Base-by-base conservation (phyloP, 1,140 invertebrate species). In the Atta colombica region DNA sequence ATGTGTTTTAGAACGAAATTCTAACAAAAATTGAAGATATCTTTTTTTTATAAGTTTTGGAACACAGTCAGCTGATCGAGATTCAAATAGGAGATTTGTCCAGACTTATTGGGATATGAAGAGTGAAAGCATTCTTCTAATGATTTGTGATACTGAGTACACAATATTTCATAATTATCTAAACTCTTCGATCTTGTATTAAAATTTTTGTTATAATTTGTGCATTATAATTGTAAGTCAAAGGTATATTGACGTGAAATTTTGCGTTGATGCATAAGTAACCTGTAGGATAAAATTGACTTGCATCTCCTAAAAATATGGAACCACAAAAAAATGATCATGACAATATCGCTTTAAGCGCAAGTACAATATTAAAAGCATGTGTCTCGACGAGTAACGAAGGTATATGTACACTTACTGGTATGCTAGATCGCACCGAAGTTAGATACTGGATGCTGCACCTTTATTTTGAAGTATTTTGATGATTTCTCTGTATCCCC, bases 261-360 rank as follows among this genome's bases (percentile, higher is more conserved):
- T 60, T 82, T 60, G 16, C 28, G 14, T 39, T 51, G 68, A 68
- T 55, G 21, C 21, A 39, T 6, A 6, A 85, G 45, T 71, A 72
- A 89, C 49, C 31, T 65, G 3, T 60, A n/a, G 49, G n/a, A 68
- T 2, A 53, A 63, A 53, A 21, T 63, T 63, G 35, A 60, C 10
- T 21, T 45, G 10, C 49, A 68, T 49, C 31, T 82, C 28, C 72
- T 25, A 21, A n/a, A 75, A 8, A 71, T 55, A 90, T 90, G 89
- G 88, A 90, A 10, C 39, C 77, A 16, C 81, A 80, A 35, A 16
- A 90, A 21, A 75, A 31, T 31, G 21, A 21, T 21, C 21, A 21
- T 21, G 55, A 31, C 12, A 21, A 69, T 69, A 14, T 35, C 2
- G 31, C 55, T 16, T 75, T 77, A 31, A 72, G 51, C 78, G 39